Base-by-base conservation (phyloP, 2,113 vertebrate genomes). In the Gracilinanus agilis region DNA sequence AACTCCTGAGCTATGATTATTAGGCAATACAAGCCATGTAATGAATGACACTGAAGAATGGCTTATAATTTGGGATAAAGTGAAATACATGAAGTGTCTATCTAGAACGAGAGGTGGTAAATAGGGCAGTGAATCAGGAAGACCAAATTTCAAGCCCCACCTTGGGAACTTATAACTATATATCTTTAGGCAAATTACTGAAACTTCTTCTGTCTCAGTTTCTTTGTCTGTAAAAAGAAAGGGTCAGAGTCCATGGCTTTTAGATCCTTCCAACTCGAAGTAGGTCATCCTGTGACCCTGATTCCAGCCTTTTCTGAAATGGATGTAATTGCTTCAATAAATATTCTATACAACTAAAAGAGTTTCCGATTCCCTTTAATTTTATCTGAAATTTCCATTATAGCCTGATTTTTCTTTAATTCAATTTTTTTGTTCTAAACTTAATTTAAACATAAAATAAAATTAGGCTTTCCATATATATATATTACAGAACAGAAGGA, bases 21-120 rank as follows among this genome's bases (percentile, higher is more conserved):
- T 96, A 54, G 89, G 13, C 34, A 88, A 93, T 4, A 54, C 27
- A 90, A 29, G 49, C 54, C 49, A 4, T 54, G 34, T 96, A 92
- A 91, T 90, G 95, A 92, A 96, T 89, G 25, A 53, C 61, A 54
- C 23, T 92, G 92, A 92, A 97, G 94, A 92, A 53, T 25, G 53
- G 7, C 94, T 96, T 88, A 89, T 94, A 92, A 56, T 89, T 93
- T 91, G n/a, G 19, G 92, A n/a, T 25, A 53, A 95, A 95, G 55
- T 8, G 55, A 94, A 95, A 89, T 54, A 56, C 53, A 89, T 49
- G 61, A 92, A 58, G 44, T 53, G 92, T 10, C 40, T 92, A 93
- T 93, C 83, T 23, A 9, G 19, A 2, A 34, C 40, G 34, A 23
- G n/a, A 83, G 19, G n/a, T 21, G n/a, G 61, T 75, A n/a, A 19